A percentile compares a stretch with the other conserved stretches of the same genome.
Conservation (phyloP, 2,888 invertebrate species). For the Campoplex capitator region DNA sequence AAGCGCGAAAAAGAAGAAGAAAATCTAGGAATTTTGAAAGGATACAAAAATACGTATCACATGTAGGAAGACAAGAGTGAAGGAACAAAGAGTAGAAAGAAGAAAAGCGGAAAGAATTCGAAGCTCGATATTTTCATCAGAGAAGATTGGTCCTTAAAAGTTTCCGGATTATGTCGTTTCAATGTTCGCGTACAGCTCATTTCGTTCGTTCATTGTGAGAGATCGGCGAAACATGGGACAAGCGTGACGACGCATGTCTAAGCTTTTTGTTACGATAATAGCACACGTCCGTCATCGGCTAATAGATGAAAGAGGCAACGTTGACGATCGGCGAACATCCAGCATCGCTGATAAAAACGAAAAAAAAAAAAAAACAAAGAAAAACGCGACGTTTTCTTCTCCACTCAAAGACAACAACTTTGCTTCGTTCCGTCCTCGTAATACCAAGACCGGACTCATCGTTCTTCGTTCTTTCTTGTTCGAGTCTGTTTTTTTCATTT, state of each 20-base stretch:
- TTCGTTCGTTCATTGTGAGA: constrained; percentile 32
- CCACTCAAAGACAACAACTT: constrained; percentile 9
- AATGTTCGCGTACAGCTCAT: constrained; percentile 59
- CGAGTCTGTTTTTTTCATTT: constrained; percentile 20
- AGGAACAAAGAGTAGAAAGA: constrained; percentile 57
- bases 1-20: background rate
- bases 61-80: constrained; percentile 59
- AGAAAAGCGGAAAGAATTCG: constrained; percentile 64
- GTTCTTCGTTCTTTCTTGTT: constrained; percentile 30
- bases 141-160: constrained; percentile 79
- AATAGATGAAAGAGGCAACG: constrained; percentile 7
- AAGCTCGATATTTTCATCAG: constrained; percentile 80
- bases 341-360: constrained; percentile 11
- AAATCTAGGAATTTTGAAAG: constrained; percentile 66
- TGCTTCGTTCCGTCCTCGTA: background rate
- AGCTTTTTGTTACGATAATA: background rate
- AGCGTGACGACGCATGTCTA: constrained; percentile 1
- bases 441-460: constrained; percentile 4
- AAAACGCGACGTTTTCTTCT: constrained; percentile 2
- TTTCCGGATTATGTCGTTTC: constrained; percentile 76
- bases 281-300: constrained; percentile 7
- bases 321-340: constrained; percentile 4
- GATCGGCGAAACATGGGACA: background rate
- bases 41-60: background rate
- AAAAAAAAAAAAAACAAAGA: no score